Percentiles rank a stretch among this genome's conserved stretches.
Conservation (phyloP, 2,797 vertebrate species). For the Ceyx erithaca region DNA sequence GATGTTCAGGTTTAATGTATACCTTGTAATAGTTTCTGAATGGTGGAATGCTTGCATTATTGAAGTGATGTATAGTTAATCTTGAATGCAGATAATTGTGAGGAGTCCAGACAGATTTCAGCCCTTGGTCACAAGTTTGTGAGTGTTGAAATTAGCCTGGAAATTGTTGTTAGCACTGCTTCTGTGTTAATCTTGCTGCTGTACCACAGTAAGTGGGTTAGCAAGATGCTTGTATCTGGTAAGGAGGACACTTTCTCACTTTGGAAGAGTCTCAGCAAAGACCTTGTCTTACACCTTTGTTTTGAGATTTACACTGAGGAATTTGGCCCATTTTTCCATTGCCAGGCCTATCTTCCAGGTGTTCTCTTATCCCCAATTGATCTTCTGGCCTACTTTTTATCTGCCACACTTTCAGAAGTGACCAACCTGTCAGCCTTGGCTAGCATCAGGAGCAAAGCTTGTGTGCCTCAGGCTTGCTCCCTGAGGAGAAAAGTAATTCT, state of each 20-base stretch:
- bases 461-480: conserved; percentile 23
- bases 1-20: conserved; percentile 6
- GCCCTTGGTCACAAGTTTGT: background rate
- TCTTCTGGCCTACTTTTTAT: conserved; percentile 44
- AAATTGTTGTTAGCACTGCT: conserved; percentile 10
- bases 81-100: background rate
- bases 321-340: conserved; percentile 25
- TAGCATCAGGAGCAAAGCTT: background rate
- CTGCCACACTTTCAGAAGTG: background rate
- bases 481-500: conserved; percentile 1
- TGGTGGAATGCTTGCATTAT: background rate
- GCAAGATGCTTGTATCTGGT: background rate
- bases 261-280: conserved; percentile 9
- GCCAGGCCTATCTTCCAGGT: conserved; percentile 9
- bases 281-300: conserved; percentile 35
- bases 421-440: conserved; percentile 19
- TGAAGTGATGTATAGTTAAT: background rate
- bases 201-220: conserved; percentile 26
- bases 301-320: conserved; percentile 5
- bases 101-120: background rate
- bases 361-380: conserved; percentile 32
- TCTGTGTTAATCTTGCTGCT: conserved; percentile 6
- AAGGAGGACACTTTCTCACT: conserved; percentile 40
- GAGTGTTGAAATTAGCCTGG: background rate
- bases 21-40: background rate